Conservation (phyloP, 2,797 vertebrate genomes). For the Echiichthys vipera region DNA sequence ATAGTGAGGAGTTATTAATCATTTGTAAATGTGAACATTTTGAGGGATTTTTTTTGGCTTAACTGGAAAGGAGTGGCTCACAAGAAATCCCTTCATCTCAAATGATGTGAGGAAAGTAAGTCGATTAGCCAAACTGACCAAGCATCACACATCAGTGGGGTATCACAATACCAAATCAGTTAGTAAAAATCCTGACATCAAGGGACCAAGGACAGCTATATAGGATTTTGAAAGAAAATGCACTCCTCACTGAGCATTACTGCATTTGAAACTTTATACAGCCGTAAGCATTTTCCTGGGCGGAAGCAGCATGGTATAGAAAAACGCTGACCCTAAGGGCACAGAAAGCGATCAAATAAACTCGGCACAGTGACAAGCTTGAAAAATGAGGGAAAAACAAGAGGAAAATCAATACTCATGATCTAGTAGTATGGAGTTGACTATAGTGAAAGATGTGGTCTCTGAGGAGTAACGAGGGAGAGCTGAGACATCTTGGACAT, state of each 20-base stretch:
- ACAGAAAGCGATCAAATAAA: conserved; percentile 61
- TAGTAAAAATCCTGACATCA: not conserved
- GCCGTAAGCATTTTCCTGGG: conserved; percentile 39
- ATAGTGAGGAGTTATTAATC: conserved; percentile 27
- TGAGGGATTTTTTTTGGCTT: not conserved
- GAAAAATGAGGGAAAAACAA: conserved; percentile 24
- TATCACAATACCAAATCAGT: conserved; percentile 5
- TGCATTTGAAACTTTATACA: conserved; percentile 32
- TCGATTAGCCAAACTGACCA: conserved; percentile 5
- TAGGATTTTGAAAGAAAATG: conserved; percentile 29
- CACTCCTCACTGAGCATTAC: conserved; percentile 20
- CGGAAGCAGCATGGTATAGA: conserved; percentile 33
- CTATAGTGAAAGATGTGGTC: conserved; percentile 17
- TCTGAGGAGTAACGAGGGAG: conserved; percentile 31
- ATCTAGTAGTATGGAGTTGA: not conserved
- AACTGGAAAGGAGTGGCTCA: not conserved
- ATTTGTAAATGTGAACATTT: conserved; percentile 20
- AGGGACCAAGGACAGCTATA: conserved; percentile 9
- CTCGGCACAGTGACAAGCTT: conserved; percentile 26
- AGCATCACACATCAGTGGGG: not conserved
- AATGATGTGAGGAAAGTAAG: conserved; percentile 4
- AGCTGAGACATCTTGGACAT: conserved; percentile 41
- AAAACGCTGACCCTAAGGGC: conserved; percentile 65
- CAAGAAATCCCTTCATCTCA: conserved; percentile 21
- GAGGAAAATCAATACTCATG: conserved; percentile 49